A percentile compares a stretch with the other conserved stretches of the same genome.
Conservation (phyloP, 2,797 vertebrate genomes). For the Parauchenoglanis ngamensis region DNA sequence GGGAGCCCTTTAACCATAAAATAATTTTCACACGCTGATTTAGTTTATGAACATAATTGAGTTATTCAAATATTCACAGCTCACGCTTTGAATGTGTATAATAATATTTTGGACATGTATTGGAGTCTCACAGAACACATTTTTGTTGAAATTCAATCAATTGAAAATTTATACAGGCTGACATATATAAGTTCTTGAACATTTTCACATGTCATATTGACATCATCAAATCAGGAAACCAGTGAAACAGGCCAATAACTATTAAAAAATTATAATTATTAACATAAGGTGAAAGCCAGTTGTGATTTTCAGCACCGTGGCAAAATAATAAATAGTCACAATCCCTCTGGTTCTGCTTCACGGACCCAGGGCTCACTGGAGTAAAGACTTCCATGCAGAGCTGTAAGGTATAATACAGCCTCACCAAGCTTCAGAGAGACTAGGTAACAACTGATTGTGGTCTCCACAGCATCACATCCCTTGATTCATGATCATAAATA, state of each 20-base stretch:
- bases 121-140: background rate
- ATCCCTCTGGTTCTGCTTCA: background rate
- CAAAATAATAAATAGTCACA: background rate
- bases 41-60: background rate
- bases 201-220: background rate
- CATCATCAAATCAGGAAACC: too few species aligned
- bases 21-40: background rate
- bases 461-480: conserved; percentile 62
- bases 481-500: conserved; percentile 69
- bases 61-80: background rate
- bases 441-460: conserved; percentile 65
- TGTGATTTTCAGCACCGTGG: background rate
- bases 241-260: background rate
- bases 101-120: background rate
- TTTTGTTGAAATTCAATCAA: background rate
- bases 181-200: too few species aligned
- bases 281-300: background rate
- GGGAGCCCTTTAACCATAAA: background rate
- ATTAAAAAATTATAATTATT: background rate
- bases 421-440: conserved; percentile 66
- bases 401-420: conserved; percentile 35
- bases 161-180: background rate
- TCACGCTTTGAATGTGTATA: background rate
- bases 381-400: conserved; percentile 39
- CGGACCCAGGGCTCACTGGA: background rate